Percentiles rank a stretch among this genome's conserved stretches.
These are phyloP conservation scores for Cygnus olor DNA, from an alignment of 2,797 vertebrate genomes.

Conservation along the genomic window DNA sequence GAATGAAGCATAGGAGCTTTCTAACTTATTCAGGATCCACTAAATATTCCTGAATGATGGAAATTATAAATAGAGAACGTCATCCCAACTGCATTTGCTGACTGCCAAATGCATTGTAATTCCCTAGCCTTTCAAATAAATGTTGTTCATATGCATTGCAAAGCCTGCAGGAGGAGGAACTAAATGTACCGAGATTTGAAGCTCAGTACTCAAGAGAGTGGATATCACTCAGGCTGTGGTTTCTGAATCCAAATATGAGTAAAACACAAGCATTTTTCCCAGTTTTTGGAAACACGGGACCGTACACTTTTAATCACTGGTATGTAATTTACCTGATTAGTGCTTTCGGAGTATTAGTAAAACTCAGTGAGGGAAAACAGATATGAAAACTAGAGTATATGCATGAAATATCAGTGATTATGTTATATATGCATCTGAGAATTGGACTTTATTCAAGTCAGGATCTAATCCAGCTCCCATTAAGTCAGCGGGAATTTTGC, in stretches of 20 bases:
- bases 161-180: background rate
- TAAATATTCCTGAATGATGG: conserved; percentile 8
- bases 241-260: conserved; percentile 4
- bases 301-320: background rate
- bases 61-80: background rate
- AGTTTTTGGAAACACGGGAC: background rate
- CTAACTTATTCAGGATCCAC: background rate
- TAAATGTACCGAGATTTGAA: background rate
- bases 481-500: conserved; percentile 62
- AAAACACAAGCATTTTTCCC: background rate
- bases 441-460: conserved; percentile 60
- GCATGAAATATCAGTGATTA: conserved; percentile 27
- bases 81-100: background rate
- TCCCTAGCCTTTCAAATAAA: conserved; percentile 43
- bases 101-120: background rate
- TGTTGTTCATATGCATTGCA: background rate
- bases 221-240: background rate
- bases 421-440: conserved; percentile 53
- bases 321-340: background rate
- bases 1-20: background rate
- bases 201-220: background rate
- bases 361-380: conserved; percentile 26
- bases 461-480: conserved; percentile 60
- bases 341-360: conserved; percentile 25
- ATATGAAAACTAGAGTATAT: background rate